Evolutionary conservation across 1,140 invertebrate genomes (phyloP).

Genomic region (Drosophila sulfurigaster): DNA sequence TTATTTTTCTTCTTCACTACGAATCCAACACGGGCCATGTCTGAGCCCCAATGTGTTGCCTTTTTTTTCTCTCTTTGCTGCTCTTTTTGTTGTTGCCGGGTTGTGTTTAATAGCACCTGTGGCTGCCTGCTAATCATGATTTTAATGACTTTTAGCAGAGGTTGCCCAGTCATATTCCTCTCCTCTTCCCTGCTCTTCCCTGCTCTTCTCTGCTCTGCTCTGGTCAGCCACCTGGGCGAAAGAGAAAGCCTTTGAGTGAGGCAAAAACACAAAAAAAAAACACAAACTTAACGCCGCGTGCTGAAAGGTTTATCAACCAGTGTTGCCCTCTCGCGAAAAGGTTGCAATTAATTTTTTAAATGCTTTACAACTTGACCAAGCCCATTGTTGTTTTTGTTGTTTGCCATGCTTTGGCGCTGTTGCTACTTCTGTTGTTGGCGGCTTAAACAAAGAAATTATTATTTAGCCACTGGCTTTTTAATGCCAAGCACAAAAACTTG

Average conservation of each 20-base stretch:
- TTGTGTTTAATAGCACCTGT: constrained; percentile 71
- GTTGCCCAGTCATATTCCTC: neutral
- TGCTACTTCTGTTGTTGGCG: neutral
- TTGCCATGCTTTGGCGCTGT: neutral
- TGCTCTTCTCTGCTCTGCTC: neutral
- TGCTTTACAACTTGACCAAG: constrained; percentile 59
- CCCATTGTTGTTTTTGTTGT: neutral
- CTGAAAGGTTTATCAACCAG: constrained; percentile 62
- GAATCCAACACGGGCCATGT: constrained; percentile 25
- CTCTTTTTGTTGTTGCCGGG: constrained; percentile 19
- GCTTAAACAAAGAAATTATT: constrained; percentile 33
- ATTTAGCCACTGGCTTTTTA: constrained; percentile 26
- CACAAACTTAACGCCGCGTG: neutral
- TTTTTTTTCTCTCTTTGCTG: constrained; percentile 13
- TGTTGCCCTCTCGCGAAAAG: constrained; percentile 11
- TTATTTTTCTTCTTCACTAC: constrained; percentile 20
- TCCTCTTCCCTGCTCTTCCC: neutral
- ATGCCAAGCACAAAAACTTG: constrained; percentile 14
- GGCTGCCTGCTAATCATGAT: constrained; percentile 72
- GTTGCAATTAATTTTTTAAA: constrained; percentile 74
- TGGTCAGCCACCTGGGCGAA: too few relatives aligned
- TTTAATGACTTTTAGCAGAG: constrained; percentile 62
- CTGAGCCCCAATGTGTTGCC: constrained; percentile 30
- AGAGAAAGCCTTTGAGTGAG: constrained; percentile 22
- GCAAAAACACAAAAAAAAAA: too few relatives aligned